phyloP scores from a whole-genome alignment of 2,888 invertebrate species.

The Eilema sororculum region DNA sequence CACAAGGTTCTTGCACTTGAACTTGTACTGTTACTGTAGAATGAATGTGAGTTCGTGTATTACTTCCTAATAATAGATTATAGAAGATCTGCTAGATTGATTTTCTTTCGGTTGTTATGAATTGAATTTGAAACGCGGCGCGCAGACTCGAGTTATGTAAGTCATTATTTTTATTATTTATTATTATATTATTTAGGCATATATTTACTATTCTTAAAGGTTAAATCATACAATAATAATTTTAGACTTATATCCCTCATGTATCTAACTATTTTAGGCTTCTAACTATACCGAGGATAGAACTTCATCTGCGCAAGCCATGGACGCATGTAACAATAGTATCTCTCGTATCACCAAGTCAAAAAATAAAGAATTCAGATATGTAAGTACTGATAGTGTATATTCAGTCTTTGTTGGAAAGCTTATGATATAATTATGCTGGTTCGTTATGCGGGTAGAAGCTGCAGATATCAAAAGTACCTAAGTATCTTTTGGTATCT shows the following conservation, averaged over 20 bases:
- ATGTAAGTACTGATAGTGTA: no score
- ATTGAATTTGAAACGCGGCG: background rate
- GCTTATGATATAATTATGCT: background rate
- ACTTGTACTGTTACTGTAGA: constrained; percentile 51
- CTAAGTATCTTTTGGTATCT: no score
- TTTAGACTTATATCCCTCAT: no score
- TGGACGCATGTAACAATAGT: background rate
- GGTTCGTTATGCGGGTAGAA: no score
- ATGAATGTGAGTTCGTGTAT: background rate
- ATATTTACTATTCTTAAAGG: no score
- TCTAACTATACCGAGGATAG: background rate
- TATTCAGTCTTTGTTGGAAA: background rate
- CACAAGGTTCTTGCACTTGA: constrained; percentile 74
- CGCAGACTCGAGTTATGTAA: background rate
- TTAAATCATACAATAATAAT: no score
- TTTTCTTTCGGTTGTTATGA: background rate
- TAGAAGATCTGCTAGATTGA: background rate
- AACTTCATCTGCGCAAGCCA: background rate
- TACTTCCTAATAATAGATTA: background rate
- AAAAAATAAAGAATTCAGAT: no score
- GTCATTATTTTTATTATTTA: background rate
- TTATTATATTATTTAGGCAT: background rate
- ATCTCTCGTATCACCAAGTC: background rate
- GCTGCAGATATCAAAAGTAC: background rate
- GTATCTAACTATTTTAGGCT: background rate